These are phyloP conservation scores for Tetramorium alpestre DNA, from an alignment of 1,140 invertebrate genomes.

Conservation along the genomic window DNA sequence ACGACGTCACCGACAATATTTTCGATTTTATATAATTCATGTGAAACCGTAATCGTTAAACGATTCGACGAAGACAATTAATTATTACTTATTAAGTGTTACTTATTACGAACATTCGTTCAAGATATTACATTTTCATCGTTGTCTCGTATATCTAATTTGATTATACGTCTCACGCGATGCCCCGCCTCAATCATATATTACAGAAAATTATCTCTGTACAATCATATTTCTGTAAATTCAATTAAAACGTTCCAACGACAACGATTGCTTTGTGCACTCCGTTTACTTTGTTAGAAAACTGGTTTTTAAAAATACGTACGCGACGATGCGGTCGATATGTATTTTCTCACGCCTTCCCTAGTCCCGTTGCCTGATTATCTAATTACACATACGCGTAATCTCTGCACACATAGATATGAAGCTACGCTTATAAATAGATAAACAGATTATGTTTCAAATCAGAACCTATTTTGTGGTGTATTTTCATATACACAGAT, in stretches of 20 bases:
- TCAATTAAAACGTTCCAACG: neutral
- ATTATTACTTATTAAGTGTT: neutral
- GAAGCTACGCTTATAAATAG: neutral
- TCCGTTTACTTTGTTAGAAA: neutral
- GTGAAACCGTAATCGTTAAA: neutral
- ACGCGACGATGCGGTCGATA: neutral
- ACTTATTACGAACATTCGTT: neutral
- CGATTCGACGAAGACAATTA: neutral
- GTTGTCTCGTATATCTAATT: neutral
- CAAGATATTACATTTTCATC: slow-evolving; percentile 12
- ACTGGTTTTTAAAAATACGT: neutral
- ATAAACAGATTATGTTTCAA: neutral
- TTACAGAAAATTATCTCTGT: neutral
- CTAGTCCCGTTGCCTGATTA: slow-evolving; percentile 27
- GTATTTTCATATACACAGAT: neutral
- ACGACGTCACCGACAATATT: neutral
- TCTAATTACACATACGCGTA: slow-evolving; percentile 29
- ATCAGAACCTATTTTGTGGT: neutral
- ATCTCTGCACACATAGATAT: neutral
- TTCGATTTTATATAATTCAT: neutral
- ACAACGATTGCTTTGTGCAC: neutral
- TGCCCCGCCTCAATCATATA: neutral
- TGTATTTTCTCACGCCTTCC: slow-evolving; percentile 41
- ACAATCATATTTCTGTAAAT: neutral
- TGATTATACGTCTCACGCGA: neutral